Base-by-base conservation (phyloP, 2,113 vertebrate species). In the Laterallus jamaicensis region DNA sequence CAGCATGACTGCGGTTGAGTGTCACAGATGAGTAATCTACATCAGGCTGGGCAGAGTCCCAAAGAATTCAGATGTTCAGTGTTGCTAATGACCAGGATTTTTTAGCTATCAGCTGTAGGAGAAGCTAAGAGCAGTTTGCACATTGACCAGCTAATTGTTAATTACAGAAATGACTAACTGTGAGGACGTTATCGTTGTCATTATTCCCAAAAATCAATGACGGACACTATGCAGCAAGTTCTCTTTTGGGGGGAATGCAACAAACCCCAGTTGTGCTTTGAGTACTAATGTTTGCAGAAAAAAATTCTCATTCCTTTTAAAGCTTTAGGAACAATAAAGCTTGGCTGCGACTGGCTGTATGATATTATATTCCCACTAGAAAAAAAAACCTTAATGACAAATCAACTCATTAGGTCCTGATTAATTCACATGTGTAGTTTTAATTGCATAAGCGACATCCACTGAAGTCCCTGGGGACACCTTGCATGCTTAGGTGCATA, bases 21-120 rank as follows among this genome's bases (percentile, higher is more conserved):
- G 82, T 89, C 83, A 96, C 66, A 94, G 86, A 89, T 92, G 92
- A 94, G 78, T 96, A 94, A 96, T 93, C 86, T 80, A 42, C 88
- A 89, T 63, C 67, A 93, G 91, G 58, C 81, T 91, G 92, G 86
- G 92, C 83, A 95, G 22, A 79, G 25, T 91, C 80, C 92, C 95
- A 97, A 90, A 79, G 31, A 85, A 87, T 87, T 97, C 81, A 89
- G 81, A 93, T 92, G 66, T 87, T 92, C 80, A 28, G 31, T 79
- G n/a, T 19, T 84, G 50, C 62, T 94, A 93, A 94, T 94, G 90
- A 89, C 66, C 70, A 87, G 50, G 74, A 90, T 54, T 67, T 88
- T 91, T 92, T 89, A 93, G 50, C 70, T 89, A 76, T 89, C 74
- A 91, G 58, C 58, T 71, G n/a, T 59, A 93, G 71, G 56, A 77